These are phyloP conservation scores for Zosterops lateralis DNA, from an alignment of 2,113 vertebrate species.

Conservation along the genomic window DNA sequence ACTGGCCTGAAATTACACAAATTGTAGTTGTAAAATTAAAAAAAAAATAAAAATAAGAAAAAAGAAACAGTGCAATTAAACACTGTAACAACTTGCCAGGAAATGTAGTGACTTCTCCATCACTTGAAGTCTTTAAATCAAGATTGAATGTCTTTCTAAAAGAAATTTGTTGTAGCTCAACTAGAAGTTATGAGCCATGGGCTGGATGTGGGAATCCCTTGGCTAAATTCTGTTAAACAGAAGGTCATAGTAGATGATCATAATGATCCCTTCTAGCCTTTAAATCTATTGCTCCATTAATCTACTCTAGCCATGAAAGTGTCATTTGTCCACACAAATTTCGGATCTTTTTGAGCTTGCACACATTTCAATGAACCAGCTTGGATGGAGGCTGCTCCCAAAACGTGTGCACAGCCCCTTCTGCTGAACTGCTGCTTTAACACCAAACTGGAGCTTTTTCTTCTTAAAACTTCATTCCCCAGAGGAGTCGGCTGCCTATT, in stretches of 20 bases:
- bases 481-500: background rate
- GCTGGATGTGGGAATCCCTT: conserved; percentile 28
- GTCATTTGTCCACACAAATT: conserved; percentile 21
- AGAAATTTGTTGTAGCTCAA: conserved; percentile 15
- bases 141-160: conserved; percentile 14
- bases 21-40: background rate
- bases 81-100: background rate
- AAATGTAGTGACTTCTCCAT: conserved; percentile 16
- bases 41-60: background rate
- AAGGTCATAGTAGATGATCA: conserved; percentile 53
- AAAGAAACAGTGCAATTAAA: background rate
- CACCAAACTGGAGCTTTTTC: background rate
- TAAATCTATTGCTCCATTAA: conserved; percentile 46
- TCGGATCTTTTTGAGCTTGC: background rate
- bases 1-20: background rate
- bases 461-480: conserved; percentile 11
- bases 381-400: background rate
- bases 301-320: conserved; percentile 36
- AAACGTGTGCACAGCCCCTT: conserved; percentile 23
- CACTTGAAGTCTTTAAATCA: conserved; percentile 53
- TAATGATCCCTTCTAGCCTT: conserved; percentile 59
- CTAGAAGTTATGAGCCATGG: conserved; percentile 37
- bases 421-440: conserved; percentile 46
- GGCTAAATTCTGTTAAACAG: conserved; percentile 51
- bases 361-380: background rate